These are phyloP conservation scores for Caradrina clavipalpis DNA, from an alignment of 2,888 invertebrate genomes.

Conservation along the genomic window DNA sequence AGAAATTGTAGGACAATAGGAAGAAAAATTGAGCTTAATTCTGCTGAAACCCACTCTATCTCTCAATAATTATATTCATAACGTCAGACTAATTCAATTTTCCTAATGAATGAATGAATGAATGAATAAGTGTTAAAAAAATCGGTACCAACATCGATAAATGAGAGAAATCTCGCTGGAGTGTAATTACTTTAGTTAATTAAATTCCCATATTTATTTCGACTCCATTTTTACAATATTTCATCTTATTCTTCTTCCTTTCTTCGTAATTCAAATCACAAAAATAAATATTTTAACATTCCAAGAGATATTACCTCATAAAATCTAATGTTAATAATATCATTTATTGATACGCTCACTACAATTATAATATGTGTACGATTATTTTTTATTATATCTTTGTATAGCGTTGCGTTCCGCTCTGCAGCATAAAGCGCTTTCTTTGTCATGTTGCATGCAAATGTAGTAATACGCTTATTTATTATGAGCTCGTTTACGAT, in stretches of 20 bases:
- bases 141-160: too few species aligned
- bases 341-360: conserved; percentile 25
- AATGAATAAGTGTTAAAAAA: too few species aligned
- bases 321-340: conserved; percentile 29
- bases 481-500: conserved; percentile 34
- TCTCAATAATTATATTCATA: too few species aligned
- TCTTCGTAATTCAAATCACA: neutral
- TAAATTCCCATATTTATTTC: neutral
- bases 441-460: conserved; percentile 81
- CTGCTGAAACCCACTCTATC: too few species aligned
- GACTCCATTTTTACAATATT: neutral
- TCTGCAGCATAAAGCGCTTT: conserved; percentile 70
- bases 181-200: too few species aligned
- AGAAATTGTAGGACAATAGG: too few species aligned
- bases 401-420: conserved; percentile 39
- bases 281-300: conserved; percentile 10
- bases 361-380: conserved; percentile 29
- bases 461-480: conserved; percentile 56
- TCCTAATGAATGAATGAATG: too few species aligned
- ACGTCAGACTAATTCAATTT: too few species aligned
- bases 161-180: too few species aligned
- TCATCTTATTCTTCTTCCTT: too few species aligned
- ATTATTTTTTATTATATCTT: conserved; percentile 44
- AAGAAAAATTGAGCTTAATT: too few species aligned
- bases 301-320: conserved; percentile 16